phyloP scores from a whole-genome alignment of 2,888 invertebrate genomes.

The Digitonthophagus gazella region DNA sequence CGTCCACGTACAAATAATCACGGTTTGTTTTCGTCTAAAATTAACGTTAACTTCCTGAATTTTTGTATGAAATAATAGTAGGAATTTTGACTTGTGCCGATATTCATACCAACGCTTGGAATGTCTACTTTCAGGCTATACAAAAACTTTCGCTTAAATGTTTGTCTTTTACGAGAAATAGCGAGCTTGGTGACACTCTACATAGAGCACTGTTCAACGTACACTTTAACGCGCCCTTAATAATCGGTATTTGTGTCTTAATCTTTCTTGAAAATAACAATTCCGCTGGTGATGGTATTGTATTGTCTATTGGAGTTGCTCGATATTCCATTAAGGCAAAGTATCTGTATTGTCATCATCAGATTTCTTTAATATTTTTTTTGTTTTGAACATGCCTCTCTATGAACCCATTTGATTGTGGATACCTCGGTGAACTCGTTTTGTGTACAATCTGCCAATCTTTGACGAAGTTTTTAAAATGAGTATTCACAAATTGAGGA shows the following conservation, averaged over 20 bases:
- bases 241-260: background rate
- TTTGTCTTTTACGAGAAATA: too few relatives aligned
- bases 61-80: too few relatives aligned
- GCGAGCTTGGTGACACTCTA: too few relatives aligned
- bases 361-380: constrained; percentile 14
- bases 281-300: constrained; percentile 6
- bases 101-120: too few relatives aligned
- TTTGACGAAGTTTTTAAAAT: constrained; percentile 15
- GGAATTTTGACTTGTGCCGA: too few relatives aligned
- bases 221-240: too few relatives aligned
- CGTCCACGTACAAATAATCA: too few relatives aligned
- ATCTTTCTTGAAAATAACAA: background rate
- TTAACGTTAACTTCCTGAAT: too few relatives aligned
- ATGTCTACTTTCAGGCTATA: too few relatives aligned
- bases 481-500: constrained; percentile 9
- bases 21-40: too few relatives aligned
- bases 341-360: constrained; percentile 10
- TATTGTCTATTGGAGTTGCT: background rate
- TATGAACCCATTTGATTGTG: constrained; percentile 19
- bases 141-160: too few relatives aligned
- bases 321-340: constrained; percentile 6
- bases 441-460: constrained; percentile 12
- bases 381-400: constrained; percentile 19
- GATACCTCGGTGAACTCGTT: constrained; percentile 16
- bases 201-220: too few relatives aligned